A percentile compares a stretch with the other conserved stretches of the same genome.
Evolutionary conservation across 2,797 vertebrate species (phyloP).

Genomic region (Pristis pectinata): DNA sequence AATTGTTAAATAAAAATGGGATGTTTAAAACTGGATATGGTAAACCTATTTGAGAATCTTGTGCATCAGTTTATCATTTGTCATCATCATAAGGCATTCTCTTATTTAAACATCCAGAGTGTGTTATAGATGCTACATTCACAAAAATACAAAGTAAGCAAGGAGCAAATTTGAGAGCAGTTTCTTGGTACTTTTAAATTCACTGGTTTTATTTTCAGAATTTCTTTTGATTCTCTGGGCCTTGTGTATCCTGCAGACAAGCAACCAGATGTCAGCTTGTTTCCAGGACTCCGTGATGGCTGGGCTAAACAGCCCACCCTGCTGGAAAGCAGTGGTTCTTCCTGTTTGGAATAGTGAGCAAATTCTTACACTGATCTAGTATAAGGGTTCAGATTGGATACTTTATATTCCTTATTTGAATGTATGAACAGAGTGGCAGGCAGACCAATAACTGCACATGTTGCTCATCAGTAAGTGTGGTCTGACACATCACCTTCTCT

Average conservation of each 20-base stretch:
- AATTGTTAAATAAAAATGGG: slow-evolving; percentile 26
- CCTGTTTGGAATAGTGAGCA: not conserved
- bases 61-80: not conserved
- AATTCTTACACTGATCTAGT: not conserved
- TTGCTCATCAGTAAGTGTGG: not conserved
- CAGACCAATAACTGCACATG: not conserved
- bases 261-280: not conserved
- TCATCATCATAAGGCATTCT: not conserved
- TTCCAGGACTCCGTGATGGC: not conserved
- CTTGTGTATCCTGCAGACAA: not conserved
- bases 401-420: not conserved
- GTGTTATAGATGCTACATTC: not conserved
- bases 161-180: not conserved
- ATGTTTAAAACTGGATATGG: not conserved
- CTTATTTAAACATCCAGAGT: not conserved
- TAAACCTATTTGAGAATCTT: slow-evolving; percentile 10
- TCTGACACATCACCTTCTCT: not conserved
- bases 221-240: not conserved
- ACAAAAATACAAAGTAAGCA: not conserved
- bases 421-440: not conserved
- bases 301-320: not conserved
- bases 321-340: not conserved
- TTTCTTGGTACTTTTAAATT: not conserved
- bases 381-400: not conserved
- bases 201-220: not conserved